A percentile compares a stretch with the other conserved stretches of the same genome.
These are phyloP conservation scores for Alouatta palliata DNA, from an alignment of 2,113 vertebrate species.

Conservation along the genomic window DNA sequence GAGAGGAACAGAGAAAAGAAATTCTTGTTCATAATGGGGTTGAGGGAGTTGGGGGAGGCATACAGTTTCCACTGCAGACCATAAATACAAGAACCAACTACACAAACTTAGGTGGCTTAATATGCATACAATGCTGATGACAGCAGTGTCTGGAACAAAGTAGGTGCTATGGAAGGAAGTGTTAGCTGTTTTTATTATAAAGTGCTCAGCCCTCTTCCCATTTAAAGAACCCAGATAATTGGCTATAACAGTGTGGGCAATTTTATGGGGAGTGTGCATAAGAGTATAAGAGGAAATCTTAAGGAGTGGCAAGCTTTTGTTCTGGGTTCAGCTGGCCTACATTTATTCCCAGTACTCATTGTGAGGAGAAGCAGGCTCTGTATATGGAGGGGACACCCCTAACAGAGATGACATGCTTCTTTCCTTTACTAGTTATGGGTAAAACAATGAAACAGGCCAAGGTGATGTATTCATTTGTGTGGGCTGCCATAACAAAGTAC, in stretches of 20 bases:
- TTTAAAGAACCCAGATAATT: neutral
- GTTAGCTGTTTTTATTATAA: conserved; percentile 16
- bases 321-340: neutral
- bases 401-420: neutral
- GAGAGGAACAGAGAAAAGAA: neutral
- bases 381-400: neutral
- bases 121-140: neutral
- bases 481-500: neutral
- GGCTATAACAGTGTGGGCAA: neutral
- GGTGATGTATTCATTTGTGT: neutral
- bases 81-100: neutral
- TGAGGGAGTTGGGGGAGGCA: too few relatives aligned
- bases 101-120: neutral
- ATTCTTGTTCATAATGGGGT: neutral
- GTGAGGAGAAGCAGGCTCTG: neutral
- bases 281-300: neutral
- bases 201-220: neutral
- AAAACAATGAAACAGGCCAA: neutral
- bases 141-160: neutral
- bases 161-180: neutral
- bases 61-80: neutral
- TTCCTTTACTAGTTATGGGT: neutral
- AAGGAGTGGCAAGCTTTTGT: neutral
- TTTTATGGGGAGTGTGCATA: neutral
- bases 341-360: neutral